Evolutionary conservation across 2,797 vertebrate species (phyloP), one percentile per base, ranked within the genome.

Genomic region (Crypturellus tataupa): DNA sequence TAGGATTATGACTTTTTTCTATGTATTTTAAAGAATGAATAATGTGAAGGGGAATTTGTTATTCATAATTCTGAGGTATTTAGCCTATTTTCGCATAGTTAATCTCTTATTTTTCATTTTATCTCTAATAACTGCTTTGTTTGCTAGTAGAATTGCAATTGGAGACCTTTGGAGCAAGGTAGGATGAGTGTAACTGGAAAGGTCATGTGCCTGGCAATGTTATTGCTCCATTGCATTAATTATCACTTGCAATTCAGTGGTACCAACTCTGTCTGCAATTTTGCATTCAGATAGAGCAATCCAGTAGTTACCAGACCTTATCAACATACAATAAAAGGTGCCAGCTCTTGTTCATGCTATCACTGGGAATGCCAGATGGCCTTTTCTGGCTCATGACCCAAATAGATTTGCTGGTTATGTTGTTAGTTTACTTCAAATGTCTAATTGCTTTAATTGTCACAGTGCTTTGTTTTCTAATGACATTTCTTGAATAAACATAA

Each of bases 301-400:
- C n/a, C 85, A 80, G 68, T 9, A 75, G n/a, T 87, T 78, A 89
- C 51, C 81, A 95, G 75, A 96, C 87, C 71, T 85, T 93, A 95
- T 91, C 87, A 89, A 89, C 62, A 77, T 55, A 90, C 62, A 90
- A 85, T 93, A 90, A 95, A 96, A 89, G 20, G 72, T 78, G 69
- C 85, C 81, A 94, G 87, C 83, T 89, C 87, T 71, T 87, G 83
- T 70, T 91, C 77, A 8, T 76, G 37, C 51, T 40, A 31, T 81
- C 70, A 19, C 63, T 80, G 89, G 81, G 77, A 95, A 94, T 87
- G 89, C 87, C 93, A 93, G 90, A 92, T 96, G 93, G 90, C 64
- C 65, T 95, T 90, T 90, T 83, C 91, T 96, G 94, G 94, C 90
- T 94, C 85, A 23, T 63, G 82, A 91, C 72, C 90, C 87, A 83